phyloP scores from a whole-genome alignment of 2,797 vertebrate species.

The Phalanger gymnotis region DNA sequence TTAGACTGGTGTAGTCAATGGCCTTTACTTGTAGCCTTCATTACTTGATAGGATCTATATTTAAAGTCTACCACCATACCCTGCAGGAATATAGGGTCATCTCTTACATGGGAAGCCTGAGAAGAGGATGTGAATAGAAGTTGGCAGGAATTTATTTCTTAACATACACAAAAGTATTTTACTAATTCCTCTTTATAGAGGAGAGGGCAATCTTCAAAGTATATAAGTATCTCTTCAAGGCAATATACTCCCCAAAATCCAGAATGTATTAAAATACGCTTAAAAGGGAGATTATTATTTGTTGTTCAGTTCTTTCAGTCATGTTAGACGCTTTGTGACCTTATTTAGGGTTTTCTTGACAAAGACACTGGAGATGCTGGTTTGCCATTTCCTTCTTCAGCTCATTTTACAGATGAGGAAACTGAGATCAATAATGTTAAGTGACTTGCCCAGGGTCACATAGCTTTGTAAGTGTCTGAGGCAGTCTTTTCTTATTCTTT shows the following conservation, averaged over 20 bases:
- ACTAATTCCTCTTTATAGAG: background rate
- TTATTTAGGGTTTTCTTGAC: background rate
- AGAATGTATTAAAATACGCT: background rate
- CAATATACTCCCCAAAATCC: background rate
- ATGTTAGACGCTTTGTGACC: background rate
- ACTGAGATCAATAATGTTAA: background rate
- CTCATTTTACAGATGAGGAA: background rate
- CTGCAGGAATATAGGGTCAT: background rate
- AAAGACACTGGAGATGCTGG: too few species aligned
- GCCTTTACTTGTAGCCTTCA: background rate
- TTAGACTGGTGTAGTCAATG: background rate
- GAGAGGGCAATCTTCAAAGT: background rate
- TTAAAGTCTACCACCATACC: background rate
- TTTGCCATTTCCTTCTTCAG: background rate
- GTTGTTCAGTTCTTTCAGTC: too few species aligned
- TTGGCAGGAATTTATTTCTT: background rate
- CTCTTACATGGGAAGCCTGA: background rate
- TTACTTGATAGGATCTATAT: background rate
- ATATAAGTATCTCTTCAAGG: background rate
- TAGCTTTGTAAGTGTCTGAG: too few species aligned
- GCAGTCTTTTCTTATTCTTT: background rate
- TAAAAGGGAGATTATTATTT: background rate
- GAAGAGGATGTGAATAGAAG: background rate
- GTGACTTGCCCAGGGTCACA: background rate
- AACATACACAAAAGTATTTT: background rate